Evolutionary conservation across 2,797 vertebrate genomes (phyloP).

Genomic region (Scleropages formosus): DNA sequence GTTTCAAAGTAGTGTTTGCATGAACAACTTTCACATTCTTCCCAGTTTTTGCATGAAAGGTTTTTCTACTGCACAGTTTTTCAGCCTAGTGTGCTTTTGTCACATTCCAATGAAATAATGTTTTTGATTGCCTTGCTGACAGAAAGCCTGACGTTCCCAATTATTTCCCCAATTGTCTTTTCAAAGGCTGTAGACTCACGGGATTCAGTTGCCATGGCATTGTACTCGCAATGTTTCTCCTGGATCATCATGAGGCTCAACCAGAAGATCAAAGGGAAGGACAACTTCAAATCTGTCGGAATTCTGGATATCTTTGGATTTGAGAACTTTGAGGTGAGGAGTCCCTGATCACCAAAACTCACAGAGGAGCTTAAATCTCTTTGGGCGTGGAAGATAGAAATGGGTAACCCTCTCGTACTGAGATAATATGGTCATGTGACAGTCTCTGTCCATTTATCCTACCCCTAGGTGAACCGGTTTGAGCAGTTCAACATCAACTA

Average conservation of each 20-base stretch:
- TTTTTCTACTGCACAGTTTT: background rate
- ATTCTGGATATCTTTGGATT: constrained; percentile 95
- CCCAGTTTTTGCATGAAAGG: background rate
- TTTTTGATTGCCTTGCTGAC: background rate
- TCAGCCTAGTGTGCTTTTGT: background rate
- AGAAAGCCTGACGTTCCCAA: background rate
- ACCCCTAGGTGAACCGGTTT: constrained; percentile 66
- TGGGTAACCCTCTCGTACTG: background rate
- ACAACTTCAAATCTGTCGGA: constrained; percentile 92
- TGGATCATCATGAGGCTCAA: constrained; percentile 93
- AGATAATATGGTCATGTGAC: background rate
- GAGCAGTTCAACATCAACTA: constrained; percentile 75
- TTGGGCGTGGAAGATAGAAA: background rate
- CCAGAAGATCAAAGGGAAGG: constrained; percentile 84
- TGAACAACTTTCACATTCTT: background rate
- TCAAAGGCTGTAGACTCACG: constrained; percentile 84
- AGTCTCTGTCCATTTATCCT: background rate
- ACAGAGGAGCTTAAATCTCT: background rate
- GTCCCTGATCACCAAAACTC: background rate
- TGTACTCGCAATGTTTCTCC: constrained; percentile 91
- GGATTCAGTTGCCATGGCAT: constrained; percentile 88
- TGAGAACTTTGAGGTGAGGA: constrained; percentile 86
- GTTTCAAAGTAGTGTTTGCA: too few species aligned
- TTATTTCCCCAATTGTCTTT: background rate
- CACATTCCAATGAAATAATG: background rate